These are phyloP conservation scores for Drosophila sp. DNA, from an alignment of 1,140 invertebrate genomes.

Conservation along the genomic window DNA sequence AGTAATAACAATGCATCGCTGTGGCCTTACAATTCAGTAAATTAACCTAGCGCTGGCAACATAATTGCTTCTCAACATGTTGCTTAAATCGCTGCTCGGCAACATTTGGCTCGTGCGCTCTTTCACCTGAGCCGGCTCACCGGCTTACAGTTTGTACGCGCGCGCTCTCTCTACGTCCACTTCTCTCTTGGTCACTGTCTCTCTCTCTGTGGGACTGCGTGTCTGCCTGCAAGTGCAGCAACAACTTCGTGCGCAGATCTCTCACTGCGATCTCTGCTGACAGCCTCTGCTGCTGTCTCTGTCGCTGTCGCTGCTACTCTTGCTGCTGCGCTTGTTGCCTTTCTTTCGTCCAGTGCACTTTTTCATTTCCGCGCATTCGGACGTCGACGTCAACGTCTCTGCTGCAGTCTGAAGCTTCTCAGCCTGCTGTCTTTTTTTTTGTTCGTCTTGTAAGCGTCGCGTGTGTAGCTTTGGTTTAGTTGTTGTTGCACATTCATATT, in stretches of 20 bases:
- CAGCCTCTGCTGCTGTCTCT: conserved; percentile 10
- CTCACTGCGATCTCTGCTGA: conserved; percentile 29
- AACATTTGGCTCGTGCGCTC: conserved; percentile 58
- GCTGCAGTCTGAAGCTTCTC: conserved; percentile 8
- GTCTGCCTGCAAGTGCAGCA: conserved; percentile 31
- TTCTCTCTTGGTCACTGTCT: conserved; percentile 7
- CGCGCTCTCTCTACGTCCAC: not conserved
- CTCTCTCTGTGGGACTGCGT: conserved; percentile 5
- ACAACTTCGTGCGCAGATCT: conserved; percentile 29
- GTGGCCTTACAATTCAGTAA: not conserved
- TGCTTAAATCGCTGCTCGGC: conserved; percentile 10
- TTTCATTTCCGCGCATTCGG: conserved; percentile 67
- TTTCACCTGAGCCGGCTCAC: conserved; percentile 40
- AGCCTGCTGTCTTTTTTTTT: not conserved
- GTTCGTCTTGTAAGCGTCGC: conserved; percentile 12
- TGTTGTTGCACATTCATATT: conserved; percentile 18
- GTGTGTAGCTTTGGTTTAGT: conserved; percentile 36
- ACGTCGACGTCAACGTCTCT: conserved; percentile 58
- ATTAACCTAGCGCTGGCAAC: conserved; percentile 24
- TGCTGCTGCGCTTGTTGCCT: conserved; percentile 40
- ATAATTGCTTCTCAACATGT: conserved; percentile 23
- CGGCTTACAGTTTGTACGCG: conserved; percentile 30
- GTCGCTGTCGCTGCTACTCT: conserved; percentile 1
- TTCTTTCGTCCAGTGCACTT: conserved; percentile 61
- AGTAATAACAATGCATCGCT: not conserved